Evolutionary conservation across 2,797 vertebrate species (phyloP).

Genomic region (Labeo calbasu): DNA sequence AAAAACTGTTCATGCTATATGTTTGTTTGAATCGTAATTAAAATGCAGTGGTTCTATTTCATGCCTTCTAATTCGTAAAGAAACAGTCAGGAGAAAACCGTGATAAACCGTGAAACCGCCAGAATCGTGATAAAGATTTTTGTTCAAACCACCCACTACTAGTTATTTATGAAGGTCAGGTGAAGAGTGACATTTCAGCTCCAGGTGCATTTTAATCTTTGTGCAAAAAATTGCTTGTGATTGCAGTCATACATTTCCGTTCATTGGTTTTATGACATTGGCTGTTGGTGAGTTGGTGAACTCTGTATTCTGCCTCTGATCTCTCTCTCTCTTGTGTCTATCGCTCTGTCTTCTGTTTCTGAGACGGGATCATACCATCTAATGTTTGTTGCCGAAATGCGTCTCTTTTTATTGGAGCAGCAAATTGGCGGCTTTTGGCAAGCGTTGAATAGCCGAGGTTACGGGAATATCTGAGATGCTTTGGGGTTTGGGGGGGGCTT

Average conservation of each 20-base stretch:
- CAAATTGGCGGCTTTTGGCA: constrained; percentile 61
- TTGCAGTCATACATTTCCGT: not conserved
- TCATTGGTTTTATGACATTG: constrained; percentile 30
- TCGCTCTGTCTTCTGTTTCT: constrained; percentile 22
- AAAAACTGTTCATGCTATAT: too few species aligned
- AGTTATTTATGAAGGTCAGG: not conserved
- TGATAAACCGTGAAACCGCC: too few species aligned
- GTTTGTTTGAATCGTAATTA: too few species aligned
- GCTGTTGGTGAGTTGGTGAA: not conserved
- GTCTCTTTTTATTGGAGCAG: constrained; percentile 61
- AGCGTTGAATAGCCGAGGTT: constrained; percentile 50
- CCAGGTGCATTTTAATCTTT: not conserved
- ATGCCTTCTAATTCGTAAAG: too few species aligned
- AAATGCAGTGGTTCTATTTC: too few species aligned
- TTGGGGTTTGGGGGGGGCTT: constrained; percentile 38
- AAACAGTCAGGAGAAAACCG: too few species aligned
- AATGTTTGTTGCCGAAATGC: constrained; percentile 48
- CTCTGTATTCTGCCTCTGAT: not conserved
- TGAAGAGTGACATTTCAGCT: not conserved
- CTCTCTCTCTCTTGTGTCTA: not conserved
- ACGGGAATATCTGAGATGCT: constrained; percentile 61
- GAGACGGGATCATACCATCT: constrained; percentile 26
- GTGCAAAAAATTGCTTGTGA: not conserved
- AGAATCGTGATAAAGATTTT: too few species aligned
- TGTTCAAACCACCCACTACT: too few species aligned